Conservation (phyloP, 2,797 vertebrate species). For the Rhinogobio ventralis region DNA sequence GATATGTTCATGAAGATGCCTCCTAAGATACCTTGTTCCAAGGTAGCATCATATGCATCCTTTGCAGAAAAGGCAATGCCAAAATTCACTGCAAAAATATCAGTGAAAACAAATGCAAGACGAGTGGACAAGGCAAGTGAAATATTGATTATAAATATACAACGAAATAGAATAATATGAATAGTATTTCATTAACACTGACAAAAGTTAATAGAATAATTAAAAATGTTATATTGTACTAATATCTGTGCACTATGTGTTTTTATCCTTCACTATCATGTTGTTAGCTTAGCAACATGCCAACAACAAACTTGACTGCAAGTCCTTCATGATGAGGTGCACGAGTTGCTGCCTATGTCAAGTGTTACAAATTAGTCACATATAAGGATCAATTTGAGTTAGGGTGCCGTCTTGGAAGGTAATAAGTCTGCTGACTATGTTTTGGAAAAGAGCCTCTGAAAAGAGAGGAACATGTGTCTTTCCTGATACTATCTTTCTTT, state of each 20-base stretch:
- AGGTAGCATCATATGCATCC: not conserved
- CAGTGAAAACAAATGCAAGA: not conserved
- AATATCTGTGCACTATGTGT: no score
- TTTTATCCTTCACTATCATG: not conserved
- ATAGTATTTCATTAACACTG: not conserved
- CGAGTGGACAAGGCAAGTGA: not conserved
- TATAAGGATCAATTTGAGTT: slow-evolving; percentile 1
- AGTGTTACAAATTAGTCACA: not conserved
- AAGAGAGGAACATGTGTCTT: slow-evolving; percentile 24
- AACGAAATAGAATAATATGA: no score
- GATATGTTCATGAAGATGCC: not conserved
- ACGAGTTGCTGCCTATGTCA: not conserved
- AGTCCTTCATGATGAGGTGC: not conserved
- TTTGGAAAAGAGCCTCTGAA: not conserved
- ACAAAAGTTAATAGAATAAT: not conserved
- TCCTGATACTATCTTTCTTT: slow-evolving; percentile 33
- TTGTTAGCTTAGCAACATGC: not conserved
- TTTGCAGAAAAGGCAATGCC: not conserved
- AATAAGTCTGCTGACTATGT: not conserved
- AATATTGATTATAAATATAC: not conserved
- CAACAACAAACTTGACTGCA: not conserved
- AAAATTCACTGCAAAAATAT: not conserved
- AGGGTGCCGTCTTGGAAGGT: not conserved
- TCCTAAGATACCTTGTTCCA: not conserved
- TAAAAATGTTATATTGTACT: not conserved